Evolutionary conservation across 2,113 vertebrate genomes (phyloP), one percentile per base, ranked within the genome.

Genomic region (Esox niger): DNA sequence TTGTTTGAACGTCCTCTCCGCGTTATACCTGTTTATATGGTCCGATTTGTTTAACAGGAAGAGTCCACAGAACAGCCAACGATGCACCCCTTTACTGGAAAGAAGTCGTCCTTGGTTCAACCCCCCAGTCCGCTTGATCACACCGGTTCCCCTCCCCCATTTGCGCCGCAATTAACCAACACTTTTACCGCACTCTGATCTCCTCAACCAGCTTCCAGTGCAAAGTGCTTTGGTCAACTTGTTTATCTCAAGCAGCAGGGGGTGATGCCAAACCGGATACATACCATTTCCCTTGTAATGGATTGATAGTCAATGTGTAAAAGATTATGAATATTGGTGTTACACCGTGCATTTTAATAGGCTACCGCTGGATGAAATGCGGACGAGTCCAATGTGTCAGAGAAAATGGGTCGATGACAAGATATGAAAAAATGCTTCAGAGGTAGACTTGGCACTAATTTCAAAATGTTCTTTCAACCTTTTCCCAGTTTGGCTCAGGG

Each of bases 81-180:
- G 77, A 84, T 84, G 79, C 77, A 74, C 84, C 47, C 79, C 79
- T 76, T 77, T 64, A 75, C 78, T 80, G 81, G 49, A 74, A 83
- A 46, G 75, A 76, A 62, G 70, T 81, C 85, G 88, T 89, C 88
- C 90, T 87, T 76, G 80, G 81, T 83, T 91, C 86, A 88, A 88
- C 88, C 87, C 87, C 84, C 72, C 78, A 56, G 61, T 77, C 52
- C 64, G 63, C 70, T 82, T 73, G 65, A 20, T 68, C 79, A 58
- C 59, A 76, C 80, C 74, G 70, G 20, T 70, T 73, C 77, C 78
- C 60, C 74, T 55, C 66, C 66, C 75, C 49, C 61, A 30, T 47
- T 38, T 33, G 49, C 20, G 46, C n/a, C 26, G 54, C 61, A 63
- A 54, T 75, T 29, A 62, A 60, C 59, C 15, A 11, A 17, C 59